phyloP scores from a whole-genome alignment of 2,113 vertebrate species.

The Naja naja region DNA sequence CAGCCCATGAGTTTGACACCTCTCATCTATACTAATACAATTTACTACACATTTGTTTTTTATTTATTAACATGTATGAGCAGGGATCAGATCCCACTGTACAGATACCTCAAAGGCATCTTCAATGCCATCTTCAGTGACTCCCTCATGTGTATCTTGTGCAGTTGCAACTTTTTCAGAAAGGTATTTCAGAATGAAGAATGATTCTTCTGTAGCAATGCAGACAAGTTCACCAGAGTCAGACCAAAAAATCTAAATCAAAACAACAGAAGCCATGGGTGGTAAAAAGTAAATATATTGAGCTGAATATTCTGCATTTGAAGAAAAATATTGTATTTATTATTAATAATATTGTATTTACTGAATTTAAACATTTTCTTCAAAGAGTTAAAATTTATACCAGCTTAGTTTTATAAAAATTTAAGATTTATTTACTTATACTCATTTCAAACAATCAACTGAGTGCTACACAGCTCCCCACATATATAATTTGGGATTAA shows the following conservation, averaged over 20 bases:
- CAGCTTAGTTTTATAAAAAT: neutral
- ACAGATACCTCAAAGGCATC: conserved; percentile 91
- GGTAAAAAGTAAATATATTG: neutral
- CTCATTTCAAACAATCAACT: neutral
- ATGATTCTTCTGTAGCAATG: conserved; percentile 97
- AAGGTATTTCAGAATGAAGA: conserved; percentile 95
- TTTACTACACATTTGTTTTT: neutral
- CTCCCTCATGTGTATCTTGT: conserved; percentile 93
- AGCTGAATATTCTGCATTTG: neutral
- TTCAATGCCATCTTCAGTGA: conserved; percentile 98
- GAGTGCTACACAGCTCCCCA: neutral
- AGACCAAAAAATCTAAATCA: conserved; percentile 95
- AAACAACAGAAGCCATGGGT: conserved; percentile 29
- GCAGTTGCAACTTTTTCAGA: conserved; percentile 93
- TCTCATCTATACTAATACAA: neutral
- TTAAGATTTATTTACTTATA: neutral
- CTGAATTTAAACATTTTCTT: neutral
- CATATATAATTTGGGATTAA: neutral
- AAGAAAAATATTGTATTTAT: neutral
- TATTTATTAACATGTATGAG: neutral
- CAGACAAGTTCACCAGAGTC: conserved; percentile 98
- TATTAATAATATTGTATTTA: neutral
- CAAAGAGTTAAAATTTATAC: neutral
- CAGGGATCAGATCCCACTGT: neutral
- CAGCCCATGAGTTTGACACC: too few species aligned